Base-by-base conservation (phyloP, 2,113 vertebrate genomes). In the Microtus ochrogaster region DNA sequence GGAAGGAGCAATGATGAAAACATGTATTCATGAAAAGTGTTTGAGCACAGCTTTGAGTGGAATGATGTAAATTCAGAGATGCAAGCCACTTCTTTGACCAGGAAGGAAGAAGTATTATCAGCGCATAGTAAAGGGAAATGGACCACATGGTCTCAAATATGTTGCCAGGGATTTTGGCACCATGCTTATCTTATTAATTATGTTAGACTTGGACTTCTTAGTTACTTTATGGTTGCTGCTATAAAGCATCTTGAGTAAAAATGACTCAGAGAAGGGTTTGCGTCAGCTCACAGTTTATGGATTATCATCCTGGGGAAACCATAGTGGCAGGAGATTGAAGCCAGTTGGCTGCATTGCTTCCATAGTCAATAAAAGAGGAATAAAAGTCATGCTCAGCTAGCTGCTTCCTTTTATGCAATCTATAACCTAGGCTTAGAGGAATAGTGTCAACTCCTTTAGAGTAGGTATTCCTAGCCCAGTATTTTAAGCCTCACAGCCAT, bases 1-100 rank as follows among this genome's bases (percentile, higher is more conserved):
- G 65, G 70, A 94, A 44, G 52, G 55, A 86, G 6, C 70, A 84
- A 47, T 93, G 90, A 87, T 61, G 78, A 87, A 88, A 78, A n/a
- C 4, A 52, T 5, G 9, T 85, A 74, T 73, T 74, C 81, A 52
- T 61, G 87, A 74, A 74, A 83, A 10, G 44, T 72, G 61, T 95
- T 77, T 91, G 61, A 73, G 26, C 28, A 10, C 63, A 77, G n/a
- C 28, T 95, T 90, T 94, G 72, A 92, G 68, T 70, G 47, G 68
- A 96, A 91, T 83, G 65, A 49, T 30, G 11, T 68, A 73, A 28
- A 52, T 81, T 77, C 44, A 52, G 85, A 28, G 11, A 70, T 16
- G 26, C 13, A 86, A 65, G 47, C 36, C 49, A 89, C 9, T 72
- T 13, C 78, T 90, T 58, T 47, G 17, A 74, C 55, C 7, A 26